Conservation (phyloP, 2,113 vertebrate species). For the Ptychochromis oligacanthus region DNA sequence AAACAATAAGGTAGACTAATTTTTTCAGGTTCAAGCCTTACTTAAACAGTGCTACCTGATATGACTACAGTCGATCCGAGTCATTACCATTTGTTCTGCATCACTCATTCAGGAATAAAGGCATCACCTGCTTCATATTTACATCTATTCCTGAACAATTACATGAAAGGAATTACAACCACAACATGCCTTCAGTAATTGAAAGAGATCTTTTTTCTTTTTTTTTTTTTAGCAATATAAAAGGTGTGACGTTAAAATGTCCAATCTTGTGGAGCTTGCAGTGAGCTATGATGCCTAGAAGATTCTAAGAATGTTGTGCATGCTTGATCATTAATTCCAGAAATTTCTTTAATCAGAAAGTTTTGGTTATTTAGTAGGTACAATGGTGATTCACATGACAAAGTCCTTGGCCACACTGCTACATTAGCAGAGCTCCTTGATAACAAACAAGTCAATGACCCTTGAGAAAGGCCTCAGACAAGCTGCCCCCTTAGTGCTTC, state of each 20-base stretch:
- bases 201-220: fast-evolving
- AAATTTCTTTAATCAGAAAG: neutral
- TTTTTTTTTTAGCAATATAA: neutral
- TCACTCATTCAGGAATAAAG: neutral
- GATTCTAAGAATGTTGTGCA: fast-evolving
- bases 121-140: neutral
- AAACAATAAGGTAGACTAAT: neutral
- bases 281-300: neutral
- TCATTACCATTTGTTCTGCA: neutral
- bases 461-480: conserved; percentile 41
- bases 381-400: conserved; percentile 18
- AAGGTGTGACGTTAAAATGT: neutral
- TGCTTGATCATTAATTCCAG: neutral
- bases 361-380: neutral
- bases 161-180: neutral
- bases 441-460: conserved; percentile 57
- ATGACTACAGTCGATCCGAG: neutral
- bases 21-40: neutral
- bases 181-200: neutral
- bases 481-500: conserved; percentile 47
- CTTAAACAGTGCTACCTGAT: neutral
- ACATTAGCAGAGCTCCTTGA: conserved; percentile 56
- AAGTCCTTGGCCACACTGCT: conserved; percentile 5
- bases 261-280: neutral
- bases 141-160: neutral